Base-by-base conservation (phyloP, 2,797 vertebrate genomes). In the Enteromius viviparus region DNA sequence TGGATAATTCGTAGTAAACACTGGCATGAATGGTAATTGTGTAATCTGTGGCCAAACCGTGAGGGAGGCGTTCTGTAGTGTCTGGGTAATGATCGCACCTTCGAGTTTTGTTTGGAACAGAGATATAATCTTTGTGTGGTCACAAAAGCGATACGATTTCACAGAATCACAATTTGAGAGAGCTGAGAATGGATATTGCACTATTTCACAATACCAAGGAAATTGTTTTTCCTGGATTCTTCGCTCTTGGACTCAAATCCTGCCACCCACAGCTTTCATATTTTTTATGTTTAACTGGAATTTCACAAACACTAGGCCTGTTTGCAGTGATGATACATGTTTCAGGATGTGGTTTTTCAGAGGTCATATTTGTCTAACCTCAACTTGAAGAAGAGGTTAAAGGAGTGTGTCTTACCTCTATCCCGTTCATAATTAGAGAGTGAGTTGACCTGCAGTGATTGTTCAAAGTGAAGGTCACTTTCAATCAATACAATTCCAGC, bases 201-300 rank as follows among this genome's bases (percentile, higher is more conserved):
- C 69, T 75, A 51, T 79, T 82, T 83, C 71, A 62, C 64, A 84
- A 80, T 85, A 81, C 55, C 78, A 83, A 1, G 70, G n/a, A 87
- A 70, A 6, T 58, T 11, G 19, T 11, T 34, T 81, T 88, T 84
- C 77, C 81, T 87, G 82, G 21, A 60, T 42, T 76, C 86, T 89
- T 82, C 85, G 32, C 62, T 82, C 17, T 47, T 76, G 60, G 78
- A 58, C 58, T 15, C 7, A 64, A 51, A 55, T 85, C 51, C 75
- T 26, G 21, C 15, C 60, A 66, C 26, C 26, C 49, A 60, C 80
- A 74, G 26, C 34, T 76, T 80, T 71, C 29, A 77, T 40, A 29
- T 82, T 72, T 45, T 51, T 19, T n/a, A 74, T 53, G 17, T 74
- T 82, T 66, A 21, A 3, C 12, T 26, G 70, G 32, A 82, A 66